Conservation (phyloP, 1,140 invertebrate species). For the Thaumatotibia leucotreta region DNA sequence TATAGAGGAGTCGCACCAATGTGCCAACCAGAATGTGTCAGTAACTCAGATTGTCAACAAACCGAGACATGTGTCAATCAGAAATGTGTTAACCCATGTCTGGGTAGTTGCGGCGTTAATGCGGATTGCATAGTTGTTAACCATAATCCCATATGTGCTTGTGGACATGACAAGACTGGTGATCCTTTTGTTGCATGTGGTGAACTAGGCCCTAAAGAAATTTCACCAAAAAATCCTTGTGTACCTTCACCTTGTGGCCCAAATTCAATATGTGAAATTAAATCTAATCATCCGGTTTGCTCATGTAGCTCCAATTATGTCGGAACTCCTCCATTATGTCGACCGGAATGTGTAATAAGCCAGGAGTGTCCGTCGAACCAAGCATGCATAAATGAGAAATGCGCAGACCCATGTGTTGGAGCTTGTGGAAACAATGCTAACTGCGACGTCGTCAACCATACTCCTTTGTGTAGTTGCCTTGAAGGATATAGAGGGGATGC, state of each 20-base stretch:
- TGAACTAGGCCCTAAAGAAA: constrained; percentile 61
- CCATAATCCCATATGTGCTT: constrained; percentile 90
- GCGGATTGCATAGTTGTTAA: constrained; percentile 87
- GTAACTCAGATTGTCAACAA: constrained; percentile 87
- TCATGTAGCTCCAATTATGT: constrained; percentile 87
- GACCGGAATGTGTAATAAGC: constrained; percentile 86
- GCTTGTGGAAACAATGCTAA: constrained; percentile 87
- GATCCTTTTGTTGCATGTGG: constrained; percentile 89
- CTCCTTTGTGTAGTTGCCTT: constrained; percentile 87
- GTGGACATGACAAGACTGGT: constrained; percentile 83
- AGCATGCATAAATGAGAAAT: constrained; percentile 89
- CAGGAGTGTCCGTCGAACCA: constrained; percentile 85
- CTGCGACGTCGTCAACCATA: constrained; percentile 89
- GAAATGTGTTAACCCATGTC: constrained; percentile 87
- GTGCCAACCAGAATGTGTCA: constrained; percentile 88
- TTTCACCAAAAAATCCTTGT: constrained; percentile 81
- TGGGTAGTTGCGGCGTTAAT: constrained; percentile 85
- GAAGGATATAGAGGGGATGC: constrained; percentile 88
- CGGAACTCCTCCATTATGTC: constrained; percentile 84
- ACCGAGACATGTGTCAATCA: constrained; percentile 87
- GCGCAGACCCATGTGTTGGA: constrained; percentile 84
- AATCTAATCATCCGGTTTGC: constrained; percentile 85
- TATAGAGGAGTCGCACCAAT: constrained; percentile 87
- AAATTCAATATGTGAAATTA: constrained; percentile 90
- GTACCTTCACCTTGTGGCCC: constrained; percentile 89